phyloP scores from a whole-genome alignment of 2,888 invertebrate genomes.

The Nymphalis polychloros region DNA sequence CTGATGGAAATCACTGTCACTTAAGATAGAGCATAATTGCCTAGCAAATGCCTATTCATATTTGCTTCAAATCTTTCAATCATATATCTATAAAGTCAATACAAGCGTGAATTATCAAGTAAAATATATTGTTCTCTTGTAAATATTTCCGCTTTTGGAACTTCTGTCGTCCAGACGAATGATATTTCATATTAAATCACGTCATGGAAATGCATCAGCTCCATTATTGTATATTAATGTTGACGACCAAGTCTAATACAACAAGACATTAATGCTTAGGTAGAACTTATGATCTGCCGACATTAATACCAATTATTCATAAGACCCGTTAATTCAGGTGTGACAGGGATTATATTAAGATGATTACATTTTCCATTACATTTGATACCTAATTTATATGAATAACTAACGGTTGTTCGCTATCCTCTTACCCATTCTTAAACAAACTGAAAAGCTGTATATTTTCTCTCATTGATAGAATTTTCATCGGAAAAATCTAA shows the following conservation, averaged over 20 bases:
- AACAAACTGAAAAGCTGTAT: neutral
- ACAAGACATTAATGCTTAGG: constrained; percentile 47
- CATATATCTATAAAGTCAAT: too few relatives aligned
- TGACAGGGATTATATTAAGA: constrained; percentile 51
- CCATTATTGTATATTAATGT: constrained; percentile 45
- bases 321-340: constrained; percentile 55
- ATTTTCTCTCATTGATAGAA: too few relatives aligned
- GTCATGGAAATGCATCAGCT: constrained; percentile 19
- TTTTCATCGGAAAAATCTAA: too few relatives aligned
- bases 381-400: constrained; percentile 11
- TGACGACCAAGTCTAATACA: constrained; percentile 55
- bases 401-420: neutral
- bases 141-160: too few relatives aligned
- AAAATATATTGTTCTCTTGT: too few relatives aligned
- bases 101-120: too few relatives aligned
- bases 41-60: too few relatives aligned
- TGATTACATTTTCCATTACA: constrained; percentile 45
- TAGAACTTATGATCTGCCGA: constrained; percentile 55
- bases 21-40: too few relatives aligned
- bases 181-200: too few relatives aligned
- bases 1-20: too few relatives aligned
- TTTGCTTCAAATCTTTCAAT: too few relatives aligned
- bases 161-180: too few relatives aligned
- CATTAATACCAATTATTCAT: constrained; percentile 69
- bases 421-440: neutral